phyloP scores from a whole-genome alignment of 1,140 invertebrate genomes.

The Zaprionus capensis region DNA sequence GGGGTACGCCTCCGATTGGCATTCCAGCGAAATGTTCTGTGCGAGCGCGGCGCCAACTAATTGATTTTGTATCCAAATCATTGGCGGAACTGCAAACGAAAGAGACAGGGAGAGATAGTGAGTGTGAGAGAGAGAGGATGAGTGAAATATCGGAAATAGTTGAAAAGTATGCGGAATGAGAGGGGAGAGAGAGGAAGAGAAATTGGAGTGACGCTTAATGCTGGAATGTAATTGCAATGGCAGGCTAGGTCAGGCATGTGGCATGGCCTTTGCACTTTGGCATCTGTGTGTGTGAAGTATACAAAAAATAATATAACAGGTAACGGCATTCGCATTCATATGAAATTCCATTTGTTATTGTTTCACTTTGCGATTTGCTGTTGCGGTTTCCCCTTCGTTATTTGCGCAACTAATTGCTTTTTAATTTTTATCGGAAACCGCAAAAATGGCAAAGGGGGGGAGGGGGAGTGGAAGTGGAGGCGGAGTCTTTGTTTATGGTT shows the following conservation, averaged over 20 bases:
- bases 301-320: constrained; percentile 18
- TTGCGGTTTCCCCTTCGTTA: constrained; percentile 60
- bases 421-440: constrained; percentile 71
- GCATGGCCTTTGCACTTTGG: constrained; percentile 28
- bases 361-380: constrained; percentile 55
- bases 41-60: constrained; percentile 91
- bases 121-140: not conserved
- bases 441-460: not conserved
- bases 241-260: constrained; percentile 53
- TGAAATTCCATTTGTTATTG: constrained; percentile 63
- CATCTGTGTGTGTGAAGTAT: constrained; percentile 12
- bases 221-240: constrained; percentile 48
- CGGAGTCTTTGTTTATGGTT: constrained; percentile 23
- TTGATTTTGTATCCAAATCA: constrained; percentile 94
- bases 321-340: constrained; percentile 49
- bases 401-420: constrained; percentile 77
- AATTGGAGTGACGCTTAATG: constrained; percentile 27
- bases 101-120: not conserved
- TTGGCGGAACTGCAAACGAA: constrained; percentile 89
- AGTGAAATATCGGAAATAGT: not conserved
- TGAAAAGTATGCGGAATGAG: not conserved
- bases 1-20: constrained; percentile 94
- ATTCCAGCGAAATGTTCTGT: constrained; percentile 90
- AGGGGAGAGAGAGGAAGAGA: not conserved
- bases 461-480: not conserved